Base-by-base conservation (phyloP, 92 coral and sea anemone genomes). In the Phenganax marumi region DNA sequence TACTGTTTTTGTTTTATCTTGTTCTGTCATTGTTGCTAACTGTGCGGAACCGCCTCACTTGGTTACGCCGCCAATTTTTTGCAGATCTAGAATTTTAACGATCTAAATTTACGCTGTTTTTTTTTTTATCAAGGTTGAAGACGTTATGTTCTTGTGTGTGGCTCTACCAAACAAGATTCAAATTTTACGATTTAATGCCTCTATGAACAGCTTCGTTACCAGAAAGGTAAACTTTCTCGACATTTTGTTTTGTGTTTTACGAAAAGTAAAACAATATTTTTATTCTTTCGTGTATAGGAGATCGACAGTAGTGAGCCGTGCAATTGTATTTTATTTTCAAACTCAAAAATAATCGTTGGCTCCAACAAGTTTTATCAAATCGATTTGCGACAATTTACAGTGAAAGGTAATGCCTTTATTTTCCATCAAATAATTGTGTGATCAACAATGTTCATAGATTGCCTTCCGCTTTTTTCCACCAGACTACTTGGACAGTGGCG, bases 281-380 rank as follows among this genome's bases (percentile, higher is more conserved):
- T 46, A 25, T 19, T 46, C 12, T 26, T 17, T 70, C 49, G 2
- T 72, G 62, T 52, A 46, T 79, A 93, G 97, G 99, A 96, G 65
- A 86, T 96, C 21, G 99, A 96, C 78, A 93, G 97, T 39, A 87
- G 92, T 55, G 99, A 96, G 26, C 99, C 99, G 1, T 96, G 99
- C 82, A 96, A 91, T 88, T 96, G 99, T 74, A 91, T 96, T 64
- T 88, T 93, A 83, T 96, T 96, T 73, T 84, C 96, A 12, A 84
- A 87, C 10, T 80, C 84, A 77, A 80, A 90, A 81, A 94, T 96
- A 56, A 90, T 96, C 26, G 93, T 87, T 80, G 99, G 99, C n/a
- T 93, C 97, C 17, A 94, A 90, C 86, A 93, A 89, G 91, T 92
- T 92, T 69, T 93, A 96, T 86, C 86, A 68, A 56, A 62, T 96